These are phyloP conservation scores for Neodontobutis hainanensis DNA, from an alignment of 2,113 vertebrate genomes.

Conservation along the genomic window DNA sequence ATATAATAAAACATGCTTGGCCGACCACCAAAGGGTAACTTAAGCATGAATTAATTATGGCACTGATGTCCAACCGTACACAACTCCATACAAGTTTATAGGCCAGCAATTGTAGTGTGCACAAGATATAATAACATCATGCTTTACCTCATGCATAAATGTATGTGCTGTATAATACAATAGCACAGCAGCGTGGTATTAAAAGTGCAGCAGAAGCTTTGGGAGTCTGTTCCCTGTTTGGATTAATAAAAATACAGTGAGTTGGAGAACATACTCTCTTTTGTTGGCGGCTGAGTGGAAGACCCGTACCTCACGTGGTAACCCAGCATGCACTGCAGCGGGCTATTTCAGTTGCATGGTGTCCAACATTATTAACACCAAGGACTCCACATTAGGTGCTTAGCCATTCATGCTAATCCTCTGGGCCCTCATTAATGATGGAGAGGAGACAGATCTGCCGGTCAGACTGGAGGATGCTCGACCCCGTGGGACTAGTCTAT, in stretches of 20 bases:
- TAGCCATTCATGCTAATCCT: conserved; percentile 41
- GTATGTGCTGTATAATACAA: neutral
- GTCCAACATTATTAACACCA: conserved; percentile 57
- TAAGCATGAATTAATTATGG: too few species aligned
- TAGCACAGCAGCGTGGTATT: conserved; percentile 11
- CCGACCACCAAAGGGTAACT: too few species aligned
- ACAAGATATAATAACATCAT: neutral
- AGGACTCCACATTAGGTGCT: conserved; percentile 44
- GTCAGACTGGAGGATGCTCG: neutral
- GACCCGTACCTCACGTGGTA: conserved; percentile 38
- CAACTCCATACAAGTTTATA: too few species aligned
- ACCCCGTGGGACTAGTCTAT: neutral
- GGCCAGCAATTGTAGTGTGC: neutral
- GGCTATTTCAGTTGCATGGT: conserved; percentile 53
- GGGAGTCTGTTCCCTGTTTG: conserved; percentile 19
- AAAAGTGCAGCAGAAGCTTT: conserved; percentile 34
- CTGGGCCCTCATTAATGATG: conserved; percentile 45
- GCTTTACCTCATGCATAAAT: conserved; percentile 20
- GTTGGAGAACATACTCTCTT: conserved; percentile 24
- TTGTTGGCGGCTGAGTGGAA: conserved; percentile 34
- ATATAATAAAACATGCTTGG: too few species aligned
- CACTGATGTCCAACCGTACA: too few species aligned
- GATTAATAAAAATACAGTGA: conserved; percentile 39
- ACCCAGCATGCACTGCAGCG: conserved; percentile 62
- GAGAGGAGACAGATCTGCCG: conserved; percentile 7